Percentiles rank a stretch among this genome's conserved stretches.
Evolutionary conservation across 2,113 vertebrate genomes (phyloP).

Genomic region (Lampris incognitus): DNA sequence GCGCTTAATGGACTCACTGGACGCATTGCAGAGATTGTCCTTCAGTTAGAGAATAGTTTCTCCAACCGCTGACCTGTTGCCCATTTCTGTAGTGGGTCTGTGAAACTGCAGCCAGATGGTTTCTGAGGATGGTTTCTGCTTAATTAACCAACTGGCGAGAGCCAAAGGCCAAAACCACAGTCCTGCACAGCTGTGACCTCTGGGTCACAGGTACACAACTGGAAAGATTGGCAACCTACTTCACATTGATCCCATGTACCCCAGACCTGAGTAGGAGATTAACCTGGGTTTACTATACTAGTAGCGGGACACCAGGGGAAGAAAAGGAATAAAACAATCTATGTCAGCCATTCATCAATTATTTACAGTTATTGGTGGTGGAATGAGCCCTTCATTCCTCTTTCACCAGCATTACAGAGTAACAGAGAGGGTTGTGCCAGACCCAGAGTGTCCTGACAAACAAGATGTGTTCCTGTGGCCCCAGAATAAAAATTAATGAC

Average conservation of each 20-base stretch:
- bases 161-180: slow-evolving; percentile 61
- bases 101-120: slow-evolving; percentile 28
- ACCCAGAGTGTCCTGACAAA: background rate
- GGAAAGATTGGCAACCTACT: slow-evolving; percentile 53
- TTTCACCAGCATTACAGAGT: no score
- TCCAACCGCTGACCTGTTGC: background rate
- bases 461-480: background rate
- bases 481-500: background rate
- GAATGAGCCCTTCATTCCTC: background rate
- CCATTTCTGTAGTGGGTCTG: background rate
- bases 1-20: background rate
- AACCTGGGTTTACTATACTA: background rate
- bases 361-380: background rate
- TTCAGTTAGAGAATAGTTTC: background rate
- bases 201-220: slow-evolving; percentile 30
- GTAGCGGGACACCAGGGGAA: background rate
- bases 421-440: no score
- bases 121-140: slow-evolving; percentile 2
- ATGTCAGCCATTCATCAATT: background rate
- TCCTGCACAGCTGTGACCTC: slow-evolving; percentile 36
- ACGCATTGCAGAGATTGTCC: background rate
- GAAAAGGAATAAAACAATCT: background rate
- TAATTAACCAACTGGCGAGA: slow-evolving; percentile 67
- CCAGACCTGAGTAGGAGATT: slow-evolving; percentile 12
- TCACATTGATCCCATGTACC: slow-evolving; percentile 64